Conservation (phyloP, 2,888 invertebrate genomes). For the Drosophila demipolita region DNA sequence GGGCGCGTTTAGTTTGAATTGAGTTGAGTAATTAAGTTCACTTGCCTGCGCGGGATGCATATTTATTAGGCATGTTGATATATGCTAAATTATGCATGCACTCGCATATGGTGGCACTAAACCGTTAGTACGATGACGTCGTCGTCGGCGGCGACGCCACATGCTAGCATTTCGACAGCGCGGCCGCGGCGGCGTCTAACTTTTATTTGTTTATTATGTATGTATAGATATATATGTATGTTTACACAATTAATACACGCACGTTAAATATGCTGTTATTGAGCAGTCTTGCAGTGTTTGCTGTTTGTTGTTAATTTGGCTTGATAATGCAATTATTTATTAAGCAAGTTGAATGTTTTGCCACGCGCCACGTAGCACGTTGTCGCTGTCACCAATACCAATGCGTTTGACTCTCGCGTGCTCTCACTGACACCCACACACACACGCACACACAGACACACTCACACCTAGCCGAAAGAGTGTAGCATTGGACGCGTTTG, state of each 20-base stretch:
- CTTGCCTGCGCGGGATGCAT: slow-evolving; percentile 37
- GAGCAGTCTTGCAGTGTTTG: slow-evolving; percentile 9
- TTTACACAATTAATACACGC: slow-evolving; percentile 24
- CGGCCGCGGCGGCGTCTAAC: slow-evolving; percentile 67
- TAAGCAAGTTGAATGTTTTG: slow-evolving; percentile 55
- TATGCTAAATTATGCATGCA: slow-evolving; percentile 63
- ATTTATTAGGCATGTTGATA: slow-evolving; percentile 38
- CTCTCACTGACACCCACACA: slow-evolving; percentile 58
- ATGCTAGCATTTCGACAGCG: slow-evolving; percentile 68
- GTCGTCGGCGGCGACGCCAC: slow-evolving; percentile 70
- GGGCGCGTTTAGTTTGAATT: slow-evolving; percentile 43
- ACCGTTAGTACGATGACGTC: slow-evolving; percentile 50
- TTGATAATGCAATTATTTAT: slow-evolving; percentile 67
- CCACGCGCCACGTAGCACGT: slow-evolving; percentile 67
- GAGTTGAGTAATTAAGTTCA: slow-evolving; percentile 58
- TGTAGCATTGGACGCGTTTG: slow-evolving; percentile 69
- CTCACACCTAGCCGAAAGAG: slow-evolving; percentile 60
- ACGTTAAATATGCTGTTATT: slow-evolving; percentile 17
- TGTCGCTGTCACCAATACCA: slow-evolving; percentile 65
- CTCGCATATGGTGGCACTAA: slow-evolving; percentile 49
- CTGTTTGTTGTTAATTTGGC: slow-evolving; percentile 45
- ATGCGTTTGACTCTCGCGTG: slow-evolving; percentile 59
- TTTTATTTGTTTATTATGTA: slow-evolving; percentile 27
- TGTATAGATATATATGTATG: not conserved
- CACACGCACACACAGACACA: slow-evolving; percentile 25